Percentiles rank a stretch among this genome's conserved stretches.
These are phyloP conservation scores for Sylvicola cinctus DNA, from an alignment of 2,888 invertebrate species.

Conservation along the genomic window DNA sequence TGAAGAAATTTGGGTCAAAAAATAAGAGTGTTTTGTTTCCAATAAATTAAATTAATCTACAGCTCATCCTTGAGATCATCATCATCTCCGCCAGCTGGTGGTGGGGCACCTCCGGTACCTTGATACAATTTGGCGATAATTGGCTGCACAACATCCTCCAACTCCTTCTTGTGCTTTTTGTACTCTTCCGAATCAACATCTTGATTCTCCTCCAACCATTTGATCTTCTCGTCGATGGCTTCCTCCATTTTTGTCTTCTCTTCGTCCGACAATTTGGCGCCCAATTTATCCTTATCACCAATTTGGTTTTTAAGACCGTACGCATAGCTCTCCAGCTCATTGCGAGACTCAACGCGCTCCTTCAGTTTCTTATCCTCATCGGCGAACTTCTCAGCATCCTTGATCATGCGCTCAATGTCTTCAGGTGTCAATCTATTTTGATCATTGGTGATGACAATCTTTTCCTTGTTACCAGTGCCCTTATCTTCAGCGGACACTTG, in stretches of 20 bases:
- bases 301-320: constrained; percentile 96
- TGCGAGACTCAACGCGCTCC: constrained; percentile 87
- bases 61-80: constrained; percentile 72
- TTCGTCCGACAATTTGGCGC: constrained; percentile 68
- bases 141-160: constrained; percentile 90
- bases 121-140: constrained; percentile 94
- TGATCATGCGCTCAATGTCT: constrained; percentile 98
- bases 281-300: constrained; percentile 90
- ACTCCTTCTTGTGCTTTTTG: constrained; percentile 84
- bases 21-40: too few species aligned
- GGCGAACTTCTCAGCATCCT: constrained; percentile 96
- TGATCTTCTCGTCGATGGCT: constrained; percentile 90
- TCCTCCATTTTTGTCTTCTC: constrained; percentile 91
- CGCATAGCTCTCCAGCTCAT: constrained; percentile 92
- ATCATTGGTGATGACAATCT: constrained; percentile 97
- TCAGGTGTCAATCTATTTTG: constrained; percentile 93
- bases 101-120: constrained; percentile 58
- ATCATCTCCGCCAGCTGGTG: constrained; percentile 43
- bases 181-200: constrained; percentile 83
- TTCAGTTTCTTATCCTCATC: constrained; percentile 96
- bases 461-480: constrained; percentile 95
- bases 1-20: too few species aligned
- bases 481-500: constrained; percentile 98
- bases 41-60: constrained; percentile 23
- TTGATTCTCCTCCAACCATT: constrained; percentile 92